phyloP scores from a whole-genome alignment of 2,113 vertebrate species.

The Cervus canadensis region DNA sequence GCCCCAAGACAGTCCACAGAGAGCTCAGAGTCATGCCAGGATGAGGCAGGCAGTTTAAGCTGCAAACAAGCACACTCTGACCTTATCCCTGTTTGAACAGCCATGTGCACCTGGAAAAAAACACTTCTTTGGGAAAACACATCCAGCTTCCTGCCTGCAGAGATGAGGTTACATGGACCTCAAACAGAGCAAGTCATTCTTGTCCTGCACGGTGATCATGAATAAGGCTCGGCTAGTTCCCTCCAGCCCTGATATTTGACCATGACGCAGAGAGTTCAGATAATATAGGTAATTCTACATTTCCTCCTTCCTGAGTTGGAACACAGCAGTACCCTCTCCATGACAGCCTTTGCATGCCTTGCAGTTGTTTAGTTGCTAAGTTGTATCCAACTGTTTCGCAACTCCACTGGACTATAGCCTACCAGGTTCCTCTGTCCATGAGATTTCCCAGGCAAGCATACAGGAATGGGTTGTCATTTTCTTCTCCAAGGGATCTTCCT shows the following conservation, averaged over 20 bases:
- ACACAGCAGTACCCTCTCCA: background rate
- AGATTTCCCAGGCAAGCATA: background rate
- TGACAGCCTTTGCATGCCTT: background rate
- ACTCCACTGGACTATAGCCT: background rate
- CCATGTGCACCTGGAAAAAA: slow-evolving; percentile 44
- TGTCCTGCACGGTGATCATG: background rate
- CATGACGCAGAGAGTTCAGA: background rate
- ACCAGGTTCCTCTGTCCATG: background rate
- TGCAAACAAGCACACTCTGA: background rate
- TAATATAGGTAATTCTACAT: background rate
- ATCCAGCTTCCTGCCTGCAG: slow-evolving; percentile 23
- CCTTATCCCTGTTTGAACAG: slow-evolving; percentile 37
- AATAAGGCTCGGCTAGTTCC: slow-evolving; percentile 24
- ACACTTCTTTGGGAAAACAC: slow-evolving; percentile 14
- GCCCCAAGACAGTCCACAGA: background rate
- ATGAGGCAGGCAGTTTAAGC: background rate
- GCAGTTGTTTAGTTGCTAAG: background rate
- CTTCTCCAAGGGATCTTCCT: background rate
- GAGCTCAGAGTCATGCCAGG: background rate
- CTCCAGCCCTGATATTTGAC: background rate
- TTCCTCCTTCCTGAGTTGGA: background rate
- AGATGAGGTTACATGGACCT: background rate
- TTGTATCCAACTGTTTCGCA: background rate
- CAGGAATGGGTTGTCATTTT: background rate
- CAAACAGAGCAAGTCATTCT: slow-evolving; percentile 20